Conservation (phyloP, 2,113 vertebrate species). For the Morone chrysops region DNA sequence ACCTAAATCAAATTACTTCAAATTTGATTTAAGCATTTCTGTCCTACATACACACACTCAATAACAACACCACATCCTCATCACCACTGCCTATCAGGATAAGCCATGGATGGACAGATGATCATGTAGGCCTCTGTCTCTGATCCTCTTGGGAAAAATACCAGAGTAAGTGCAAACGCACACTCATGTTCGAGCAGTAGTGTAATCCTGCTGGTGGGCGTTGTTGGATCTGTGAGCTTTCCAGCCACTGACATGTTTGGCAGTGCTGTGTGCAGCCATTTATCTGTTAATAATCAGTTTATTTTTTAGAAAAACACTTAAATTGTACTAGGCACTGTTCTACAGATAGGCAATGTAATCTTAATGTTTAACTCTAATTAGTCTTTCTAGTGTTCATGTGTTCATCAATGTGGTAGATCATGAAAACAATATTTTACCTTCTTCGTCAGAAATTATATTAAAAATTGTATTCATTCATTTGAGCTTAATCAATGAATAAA, state of each 20-base stretch:
- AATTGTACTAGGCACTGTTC: not conserved
- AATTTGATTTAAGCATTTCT: conserved; percentile 6
- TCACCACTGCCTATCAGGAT: conserved; percentile 25
- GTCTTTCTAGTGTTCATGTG: not conserved
- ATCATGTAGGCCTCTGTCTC: conserved; percentile 18
- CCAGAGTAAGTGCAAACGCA: conserved; percentile 33
- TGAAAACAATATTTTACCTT: not conserved
- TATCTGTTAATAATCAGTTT: not conserved
- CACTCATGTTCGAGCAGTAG: conserved; percentile 16
- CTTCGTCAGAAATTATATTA: not conserved
- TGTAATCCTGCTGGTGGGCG: conserved; percentile 36
- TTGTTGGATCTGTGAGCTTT: conserved; percentile 7
- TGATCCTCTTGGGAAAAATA: conserved; percentile 47
- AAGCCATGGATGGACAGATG: conserved; percentile 30
- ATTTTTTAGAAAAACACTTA: not conserved
- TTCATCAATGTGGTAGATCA: not conserved
- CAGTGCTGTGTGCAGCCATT: conserved; percentile 5
- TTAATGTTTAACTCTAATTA: not conserved
- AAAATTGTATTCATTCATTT: not conserved
- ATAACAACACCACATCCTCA: not conserved
- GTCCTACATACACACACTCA: conserved; percentile 9
- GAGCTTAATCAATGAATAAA: not conserved
- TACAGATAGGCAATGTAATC: not conserved
- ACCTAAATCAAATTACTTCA: conserved; percentile 20
- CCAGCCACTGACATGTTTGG: conserved; percentile 29